phyloP scores from a whole-genome alignment of 2,113 vertebrate species.

The Cricetomys ansorgei region DNA sequence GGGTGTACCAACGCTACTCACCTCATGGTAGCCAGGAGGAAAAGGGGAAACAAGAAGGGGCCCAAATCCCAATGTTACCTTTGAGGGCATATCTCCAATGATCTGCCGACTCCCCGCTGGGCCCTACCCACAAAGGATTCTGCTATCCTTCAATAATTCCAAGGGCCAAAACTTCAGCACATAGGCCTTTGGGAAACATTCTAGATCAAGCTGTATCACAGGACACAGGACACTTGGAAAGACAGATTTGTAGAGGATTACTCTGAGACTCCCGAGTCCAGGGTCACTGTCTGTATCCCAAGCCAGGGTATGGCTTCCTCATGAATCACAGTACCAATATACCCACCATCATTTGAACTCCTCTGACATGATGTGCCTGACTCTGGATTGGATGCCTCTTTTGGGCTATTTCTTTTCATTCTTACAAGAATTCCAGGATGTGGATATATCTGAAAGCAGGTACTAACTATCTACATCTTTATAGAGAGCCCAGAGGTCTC shows the following conservation, averaged over 20 bases:
- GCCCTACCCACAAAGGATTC: too few relatives aligned
- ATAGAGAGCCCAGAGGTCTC: background rate
- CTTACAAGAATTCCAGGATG: background rate
- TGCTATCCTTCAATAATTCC: background rate
- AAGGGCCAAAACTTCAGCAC: background rate
- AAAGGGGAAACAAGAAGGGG: background rate
- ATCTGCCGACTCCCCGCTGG: background rate
- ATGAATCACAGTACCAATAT: background rate
- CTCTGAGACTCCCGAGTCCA: background rate
- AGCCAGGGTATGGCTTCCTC: background rate
- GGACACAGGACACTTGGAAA: rapidly evolving
- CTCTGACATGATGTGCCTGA: background rate
- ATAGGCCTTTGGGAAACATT: background rate
- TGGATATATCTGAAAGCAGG: background rate
- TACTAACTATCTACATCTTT: background rate
- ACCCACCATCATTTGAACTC: background rate
- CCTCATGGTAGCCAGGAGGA: background rate
- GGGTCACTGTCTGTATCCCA: too few relatives aligned
- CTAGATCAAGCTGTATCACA: background rate
- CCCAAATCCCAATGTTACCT: background rate
- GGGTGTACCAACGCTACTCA: background rate
- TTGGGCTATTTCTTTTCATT: background rate
- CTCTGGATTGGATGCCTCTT: background rate
- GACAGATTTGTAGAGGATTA: background rate
- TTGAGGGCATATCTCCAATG: background rate